These are phyloP conservation scores for Pachyramphus minor DNA, from an alignment of 2,113 vertebrate genomes.

Conservation along the genomic window DNA sequence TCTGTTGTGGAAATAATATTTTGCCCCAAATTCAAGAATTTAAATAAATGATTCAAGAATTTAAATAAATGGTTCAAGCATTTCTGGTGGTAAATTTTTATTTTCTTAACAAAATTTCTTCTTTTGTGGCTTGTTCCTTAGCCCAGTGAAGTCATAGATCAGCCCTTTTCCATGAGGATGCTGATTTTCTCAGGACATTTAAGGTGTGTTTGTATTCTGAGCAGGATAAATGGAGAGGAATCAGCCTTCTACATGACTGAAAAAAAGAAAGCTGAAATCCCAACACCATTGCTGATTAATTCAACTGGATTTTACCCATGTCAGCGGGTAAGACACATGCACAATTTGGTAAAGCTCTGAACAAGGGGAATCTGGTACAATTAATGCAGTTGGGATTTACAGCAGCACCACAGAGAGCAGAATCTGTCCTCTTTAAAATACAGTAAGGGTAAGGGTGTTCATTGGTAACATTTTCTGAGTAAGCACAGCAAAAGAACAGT, in stretches of 20 bases:
- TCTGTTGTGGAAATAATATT: conserved; percentile 5
- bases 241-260: neutral
- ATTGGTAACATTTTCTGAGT: neutral
- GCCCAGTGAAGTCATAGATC: neutral
- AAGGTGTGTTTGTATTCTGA: neutral
- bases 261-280: neutral
- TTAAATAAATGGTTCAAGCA: conserved; percentile 8
- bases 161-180: neutral
- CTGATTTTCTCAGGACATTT: neutral
- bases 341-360: neutral
- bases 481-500: neutral
- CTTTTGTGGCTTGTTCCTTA: neutral
- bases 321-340: neutral
- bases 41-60: conserved; percentile 11
- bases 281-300: neutral
- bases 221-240: neutral
- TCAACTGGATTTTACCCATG: neutral
- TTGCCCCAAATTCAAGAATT: conserved; percentile 12
- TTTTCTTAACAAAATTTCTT: neutral
- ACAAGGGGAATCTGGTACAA: neutral
- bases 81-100: neutral
- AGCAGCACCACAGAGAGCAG: neutral
- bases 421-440: neutral
- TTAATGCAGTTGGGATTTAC: neutral
- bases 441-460: neutral